phyloP scores from a whole-genome alignment of 2,797 vertebrate genomes.

The Hylomyscus alleni region DNA sequence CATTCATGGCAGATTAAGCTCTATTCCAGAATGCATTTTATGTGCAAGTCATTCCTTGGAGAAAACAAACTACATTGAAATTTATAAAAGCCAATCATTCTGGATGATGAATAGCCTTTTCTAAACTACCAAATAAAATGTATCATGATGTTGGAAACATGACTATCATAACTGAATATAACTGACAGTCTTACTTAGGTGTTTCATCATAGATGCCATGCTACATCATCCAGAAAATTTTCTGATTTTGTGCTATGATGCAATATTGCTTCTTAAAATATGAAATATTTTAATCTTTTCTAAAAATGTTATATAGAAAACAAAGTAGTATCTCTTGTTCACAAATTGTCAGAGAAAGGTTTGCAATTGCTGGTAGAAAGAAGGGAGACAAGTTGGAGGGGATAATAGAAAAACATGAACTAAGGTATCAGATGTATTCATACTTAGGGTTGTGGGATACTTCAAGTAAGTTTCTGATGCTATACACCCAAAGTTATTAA shows the following conservation, averaged over 20 bases:
- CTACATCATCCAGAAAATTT: conserved; percentile 38
- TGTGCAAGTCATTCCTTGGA: conserved; percentile 47
- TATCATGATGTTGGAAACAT: conserved; percentile 17
- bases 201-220: neutral
- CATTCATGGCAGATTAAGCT: conserved; percentile 49
- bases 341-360: neutral
- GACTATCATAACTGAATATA: conserved; percentile 41
- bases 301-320: conserved; percentile 7
- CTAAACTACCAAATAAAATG: conserved; percentile 70
- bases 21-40: conserved; percentile 57
- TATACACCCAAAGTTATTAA: conserved; percentile 25
- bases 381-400: neutral
- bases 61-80: conserved; percentile 65
- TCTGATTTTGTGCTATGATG: neutral
- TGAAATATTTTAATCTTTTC: conserved; percentile 26
- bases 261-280: conserved; percentile 10
- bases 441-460: neutral
- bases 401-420: neutral
- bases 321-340: conserved; percentile 26
- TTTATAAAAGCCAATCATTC: conserved; percentile 63
- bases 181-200: conserved; percentile 13
- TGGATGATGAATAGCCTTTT: conserved; percentile 67
- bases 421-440: neutral
- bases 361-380: conserved; percentile 15
- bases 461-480: conserved; percentile 23